Base-by-base conservation (phyloP, 2,113 vertebrate species). In the Phalacrocorax carbo region DNA sequence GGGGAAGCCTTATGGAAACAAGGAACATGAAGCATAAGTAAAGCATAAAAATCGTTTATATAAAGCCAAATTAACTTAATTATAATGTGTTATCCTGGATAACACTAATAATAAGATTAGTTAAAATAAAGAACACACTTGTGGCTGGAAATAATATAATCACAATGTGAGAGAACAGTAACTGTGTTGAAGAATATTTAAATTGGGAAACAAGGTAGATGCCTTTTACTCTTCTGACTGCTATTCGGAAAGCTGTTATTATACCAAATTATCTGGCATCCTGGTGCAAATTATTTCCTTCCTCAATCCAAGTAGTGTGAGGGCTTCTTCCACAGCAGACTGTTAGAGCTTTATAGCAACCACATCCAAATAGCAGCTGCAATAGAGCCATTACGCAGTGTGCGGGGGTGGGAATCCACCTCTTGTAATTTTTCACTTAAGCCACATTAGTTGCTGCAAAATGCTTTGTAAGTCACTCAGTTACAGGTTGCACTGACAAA, bases 241-340 rank as follows among this genome's bases (percentile, higher is more conserved):
- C 57, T 82, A 55, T 85, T 93, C 83, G 75, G 90, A 97, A 94
- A 70, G 76, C 71, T 95, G 77, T 94, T 93, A 90, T 94, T 97
- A 95, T 42, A 96, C 87, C 94, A 72, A 96, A 95, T 92, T 94
- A 96, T 89, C 91, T 94, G 57, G 71, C 84, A 94, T 93, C 79
- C 80, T 97, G 68, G 94, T 95, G 86, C 85, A 97, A 97, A 96
- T 89, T 81, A 97, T 92, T 98, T 98, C 97, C 97, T 98, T 98
- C 97, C 97, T 96, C 96, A 96, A 95, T 86, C 96, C 65, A 94
- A 93, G 73, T 89, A 96, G 96, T 48, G 52, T 32, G 64, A 97
- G 96, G 77, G 13, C 49, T 82, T 65, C 46, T 75, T 86, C 68
- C 48, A 73, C 13, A 52, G 61, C 36, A 95, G 61, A 79, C 8